Base-by-base conservation (phyloP, 2,797 vertebrate species). In the Chromis chromis region DNA sequence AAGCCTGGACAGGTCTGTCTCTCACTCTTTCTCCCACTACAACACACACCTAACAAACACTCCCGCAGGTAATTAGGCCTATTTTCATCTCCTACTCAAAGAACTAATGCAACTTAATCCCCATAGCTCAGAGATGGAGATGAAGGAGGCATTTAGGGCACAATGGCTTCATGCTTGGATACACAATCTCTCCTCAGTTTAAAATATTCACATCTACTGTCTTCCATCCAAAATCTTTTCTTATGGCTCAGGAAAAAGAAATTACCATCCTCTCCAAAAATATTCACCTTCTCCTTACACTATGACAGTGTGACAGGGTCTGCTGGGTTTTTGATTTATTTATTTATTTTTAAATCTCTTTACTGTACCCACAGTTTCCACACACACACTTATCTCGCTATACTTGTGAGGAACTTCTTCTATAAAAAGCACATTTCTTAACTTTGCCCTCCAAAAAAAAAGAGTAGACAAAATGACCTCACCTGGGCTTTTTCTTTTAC, bases 21-120 rank as follows among this genome's bases (percentile, higher is more conserved):
- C 21, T 56, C n/a, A 42, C 14, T 44, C 49, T 24, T 28, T 54
- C 33, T 58, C 21, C 24, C 4, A 10, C 16, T 16, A 56, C n/a
- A 62, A 56, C 59, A 55, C 74, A 76, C 57, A 82, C 39, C 17
- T 57, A 65, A 81, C 62, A 84, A 78, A 84, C 60, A 80, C 70
- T 84, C 83, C 74, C 33, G 69, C 42, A 83, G 76, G 82, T 88
- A 90, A 92, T 90, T 85, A 86, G 59, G 36, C 66, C 70, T 85
- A 82, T 91, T 90, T 89, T 88, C 84, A 79, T 88, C 83, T 81
- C 60, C 55, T 76, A 48, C 63, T 82, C 73, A 81, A 80, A 83
- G 75, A 77, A 57, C 65, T 88, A 81, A 88, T 88, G 74, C 70
- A 70, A 82, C 82, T 82, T 83, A 79, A 90, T 84, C 89, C 80